Conservation (phyloP, 2,797 vertebrate species). For the Perodicticus potto region DNA sequence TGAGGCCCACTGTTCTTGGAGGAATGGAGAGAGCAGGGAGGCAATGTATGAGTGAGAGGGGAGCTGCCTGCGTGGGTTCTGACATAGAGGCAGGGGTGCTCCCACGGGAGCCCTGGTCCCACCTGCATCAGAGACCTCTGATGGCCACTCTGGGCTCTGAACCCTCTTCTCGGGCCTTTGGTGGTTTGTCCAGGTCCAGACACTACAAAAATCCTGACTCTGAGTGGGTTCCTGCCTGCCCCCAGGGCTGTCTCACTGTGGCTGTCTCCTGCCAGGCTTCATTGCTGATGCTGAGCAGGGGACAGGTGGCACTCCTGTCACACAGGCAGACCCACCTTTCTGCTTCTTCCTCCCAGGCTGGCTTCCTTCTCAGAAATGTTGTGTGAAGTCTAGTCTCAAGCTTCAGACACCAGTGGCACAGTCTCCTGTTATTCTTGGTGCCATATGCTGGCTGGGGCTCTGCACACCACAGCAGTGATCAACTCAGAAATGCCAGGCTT, state of each 20-base stretch:
- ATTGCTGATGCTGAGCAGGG: neutral
- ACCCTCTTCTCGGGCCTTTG: neutral
- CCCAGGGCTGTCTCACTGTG: neutral
- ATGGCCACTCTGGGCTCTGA: neutral
- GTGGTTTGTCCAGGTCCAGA: neutral
- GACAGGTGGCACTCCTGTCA: neutral
- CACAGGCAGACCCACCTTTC: neutral
- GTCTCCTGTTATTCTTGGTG: neutral
- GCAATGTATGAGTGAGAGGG: too few relatives aligned
- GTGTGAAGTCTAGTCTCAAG: neutral
- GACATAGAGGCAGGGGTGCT: too few relatives aligned
- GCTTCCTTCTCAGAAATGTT: neutral
- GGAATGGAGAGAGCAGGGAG: neutral
- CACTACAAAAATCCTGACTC: neutral
- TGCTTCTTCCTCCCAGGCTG: neutral
- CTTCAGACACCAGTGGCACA: neutral
- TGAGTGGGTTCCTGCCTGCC: too few relatives aligned
- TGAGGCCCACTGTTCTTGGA: neutral
- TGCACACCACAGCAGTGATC: too few relatives aligned
- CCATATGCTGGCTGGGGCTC: neutral
- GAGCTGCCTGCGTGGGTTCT: neutral
- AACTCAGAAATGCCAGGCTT: neutral
- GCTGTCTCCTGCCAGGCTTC: neutral
- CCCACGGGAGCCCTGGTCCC: neutral
- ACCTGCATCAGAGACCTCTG: neutral